Base-by-base conservation (phyloP, 2,113 vertebrate species). In the Baryphthengus martii region DNA sequence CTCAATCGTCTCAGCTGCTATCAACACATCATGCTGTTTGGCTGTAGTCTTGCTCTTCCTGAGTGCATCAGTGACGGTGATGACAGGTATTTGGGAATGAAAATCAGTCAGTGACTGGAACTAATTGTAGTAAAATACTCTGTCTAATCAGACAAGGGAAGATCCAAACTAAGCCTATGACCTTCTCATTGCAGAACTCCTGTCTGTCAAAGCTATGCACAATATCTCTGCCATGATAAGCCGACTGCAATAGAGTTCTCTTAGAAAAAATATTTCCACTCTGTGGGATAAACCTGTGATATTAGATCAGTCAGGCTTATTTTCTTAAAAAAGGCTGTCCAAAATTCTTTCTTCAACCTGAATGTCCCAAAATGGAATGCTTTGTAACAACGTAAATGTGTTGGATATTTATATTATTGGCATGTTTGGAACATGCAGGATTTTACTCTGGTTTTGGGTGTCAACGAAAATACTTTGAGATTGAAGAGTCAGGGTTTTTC, bases 11-110 rank as follows among this genome's bases (percentile, higher is more conserved):
- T 99, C 59, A 98, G 97, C 70, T 99, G 99, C 98, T 99, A 99
- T 98, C 98, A 98, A 83, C 99, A 99, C 97, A 99, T 99, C 98
- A 98, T 99, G 99, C 97, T 99, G 66, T 99, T 99, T 40, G 99
- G 99, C 97, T 99, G 99, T 86, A 99, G 98, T 88, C 98, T 99
- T 13, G 99, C 99, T 33, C 98, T 99, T 81, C 99, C 99, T 5
- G 98, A 99, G 93, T 99, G 99, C 94, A 25, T 98, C 95, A 45
- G 85, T 21, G 95, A 98, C 8, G 95, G 97, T 35, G 97, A 96
- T 82, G 97, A 98, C 96, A 98, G 98, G 98, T 98, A 98, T 97
- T 97, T 97, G 94, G 84, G 67, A 95, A 88, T n/a, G 35, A 53
- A 94, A 93, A 80, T 88, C 85, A 59, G 39, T 85, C 55, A 53